A percentile compares a stretch with the other conserved stretches of the same genome.
These are phyloP conservation scores for Chaenogobius annularis DNA, from an alignment of 2,113 vertebrate genomes.

Conservation along the genomic window DNA sequence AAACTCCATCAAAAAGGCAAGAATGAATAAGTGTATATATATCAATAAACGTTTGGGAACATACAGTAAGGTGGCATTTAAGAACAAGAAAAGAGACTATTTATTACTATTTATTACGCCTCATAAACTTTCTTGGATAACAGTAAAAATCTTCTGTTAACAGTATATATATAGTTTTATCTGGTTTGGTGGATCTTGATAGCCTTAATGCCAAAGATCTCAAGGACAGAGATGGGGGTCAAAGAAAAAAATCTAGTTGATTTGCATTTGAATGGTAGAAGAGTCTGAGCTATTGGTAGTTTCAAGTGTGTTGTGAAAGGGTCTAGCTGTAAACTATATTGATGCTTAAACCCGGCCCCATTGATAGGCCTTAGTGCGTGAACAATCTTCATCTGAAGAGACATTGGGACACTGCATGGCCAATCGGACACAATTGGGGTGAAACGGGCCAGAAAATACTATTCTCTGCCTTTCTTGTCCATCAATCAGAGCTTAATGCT, in stretches of 20 bases:
- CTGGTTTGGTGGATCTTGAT: constrained; percentile 25
- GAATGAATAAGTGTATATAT: background rate
- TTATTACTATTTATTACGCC: no score
- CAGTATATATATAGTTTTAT: background rate
- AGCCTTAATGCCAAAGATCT: constrained; percentile 15
- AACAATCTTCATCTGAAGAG: constrained; percentile 71
- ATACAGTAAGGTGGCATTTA: background rate
- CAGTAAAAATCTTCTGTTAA: no score
- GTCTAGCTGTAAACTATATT: constrained; percentile 80
- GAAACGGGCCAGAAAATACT: constrained; percentile 84
- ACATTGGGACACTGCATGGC: constrained; percentile 71
- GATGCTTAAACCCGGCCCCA: constrained; percentile 70
- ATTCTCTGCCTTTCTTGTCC: constrained; percentile 74
- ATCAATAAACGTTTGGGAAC: background rate
- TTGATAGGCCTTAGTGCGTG: constrained; percentile 74
- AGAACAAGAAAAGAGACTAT: background rate
- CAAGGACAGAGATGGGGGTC: constrained; percentile 13
- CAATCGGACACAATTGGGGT: constrained; percentile 78
- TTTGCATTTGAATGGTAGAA: constrained; percentile 77
- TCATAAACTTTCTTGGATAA: no score
- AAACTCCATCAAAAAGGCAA: background rate
- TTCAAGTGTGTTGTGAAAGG: constrained; percentile 78
- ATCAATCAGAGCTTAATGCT: constrained; percentile 67
- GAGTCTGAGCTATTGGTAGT: constrained; percentile 57
- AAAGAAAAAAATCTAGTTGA: background rate